These are phyloP conservation scores for Tridacna gigas DNA, from an alignment of 2,888 invertebrate genomes.

Conservation along the genomic window DNA sequence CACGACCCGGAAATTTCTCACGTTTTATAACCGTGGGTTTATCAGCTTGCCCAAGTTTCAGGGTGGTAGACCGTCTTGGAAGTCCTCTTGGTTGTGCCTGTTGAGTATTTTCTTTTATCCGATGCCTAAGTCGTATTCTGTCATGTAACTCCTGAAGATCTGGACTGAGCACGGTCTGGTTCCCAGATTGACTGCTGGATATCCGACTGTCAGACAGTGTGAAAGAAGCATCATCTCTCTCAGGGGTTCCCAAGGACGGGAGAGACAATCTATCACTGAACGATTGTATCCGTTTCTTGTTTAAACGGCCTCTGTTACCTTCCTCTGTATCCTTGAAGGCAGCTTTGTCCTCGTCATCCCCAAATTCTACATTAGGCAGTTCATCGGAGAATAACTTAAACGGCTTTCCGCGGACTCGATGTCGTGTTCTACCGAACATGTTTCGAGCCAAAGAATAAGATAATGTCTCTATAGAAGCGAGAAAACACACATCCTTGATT, in stretches of 20 bases:
- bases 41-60: background rate
- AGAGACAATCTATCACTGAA: slow-evolving; percentile 45
- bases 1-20: background rate
- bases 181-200: slow-evolving; percentile 7
- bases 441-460: too few relatives aligned
- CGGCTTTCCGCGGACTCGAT: slow-evolving; percentile 33
- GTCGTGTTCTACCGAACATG: slow-evolving; percentile 4
- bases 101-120: background rate
- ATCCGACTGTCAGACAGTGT: slow-evolving; percentile 11
- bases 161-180: slow-evolving; percentile 28
- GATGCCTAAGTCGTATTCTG: slow-evolving; percentile 15
- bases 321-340: background rate
- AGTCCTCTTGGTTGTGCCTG: background rate
- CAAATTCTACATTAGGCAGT: slow-evolving; percentile 42
- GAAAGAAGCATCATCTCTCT: slow-evolving; percentile 33
- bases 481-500: too few relatives aligned
- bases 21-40: background rate
- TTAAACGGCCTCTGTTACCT: background rate
- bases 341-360: slow-evolving; percentile 14
- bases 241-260: slow-evolving; percentile 51
- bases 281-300: slow-evolving; percentile 6
- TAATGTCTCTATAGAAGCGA: too few relatives aligned
- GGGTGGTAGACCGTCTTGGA: slow-evolving; percentile 9
- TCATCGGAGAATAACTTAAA: slow-evolving; percentile 58
- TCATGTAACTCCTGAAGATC: slow-evolving; percentile 41